phyloP scores from a whole-genome alignment of 1,140 invertebrate genomes.

The Drosophila sp. region DNA sequence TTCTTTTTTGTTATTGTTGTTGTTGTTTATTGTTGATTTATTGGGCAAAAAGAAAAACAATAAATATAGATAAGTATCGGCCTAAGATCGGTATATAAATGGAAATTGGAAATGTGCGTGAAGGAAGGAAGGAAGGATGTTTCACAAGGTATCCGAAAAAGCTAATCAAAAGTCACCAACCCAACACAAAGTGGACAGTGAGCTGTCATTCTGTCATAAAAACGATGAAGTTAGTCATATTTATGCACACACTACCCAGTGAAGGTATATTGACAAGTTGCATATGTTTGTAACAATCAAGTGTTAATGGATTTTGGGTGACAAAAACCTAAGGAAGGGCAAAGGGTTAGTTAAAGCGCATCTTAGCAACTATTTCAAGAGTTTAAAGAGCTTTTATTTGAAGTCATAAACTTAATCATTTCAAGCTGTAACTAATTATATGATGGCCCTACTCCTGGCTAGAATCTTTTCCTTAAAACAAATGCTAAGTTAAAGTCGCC shows the following conservation, averaged over 20 bases:
- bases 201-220: slow-evolving; percentile 2
- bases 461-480: too few species aligned
- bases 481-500: too few species aligned
- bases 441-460: too few species aligned
- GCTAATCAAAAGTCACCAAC: slow-evolving; percentile 4
- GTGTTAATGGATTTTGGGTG: too few species aligned
- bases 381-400: too few species aligned
- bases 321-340: too few species aligned
- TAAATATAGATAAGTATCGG: slow-evolving; percentile 15
- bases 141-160: not conserved
- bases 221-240: not conserved
- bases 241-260: not conserved
- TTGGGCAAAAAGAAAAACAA: slow-evolving; percentile 46
- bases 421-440: too few species aligned
- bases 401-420: too few species aligned
- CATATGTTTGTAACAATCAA: too few species aligned
- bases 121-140: slow-evolving; percentile 17
- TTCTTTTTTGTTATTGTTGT: slow-evolving; percentile 26
- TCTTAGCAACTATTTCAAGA: too few species aligned
- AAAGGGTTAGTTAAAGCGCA: too few species aligned
- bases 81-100: not conserved
- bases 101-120: slow-evolving; percentile 28
- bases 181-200: not conserved
- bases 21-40: slow-evolving; percentile 63
- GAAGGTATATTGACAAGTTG: too few species aligned